Conservation (phyloP, 1,140 invertebrate species). For the Trichoplusia ni region DNA sequence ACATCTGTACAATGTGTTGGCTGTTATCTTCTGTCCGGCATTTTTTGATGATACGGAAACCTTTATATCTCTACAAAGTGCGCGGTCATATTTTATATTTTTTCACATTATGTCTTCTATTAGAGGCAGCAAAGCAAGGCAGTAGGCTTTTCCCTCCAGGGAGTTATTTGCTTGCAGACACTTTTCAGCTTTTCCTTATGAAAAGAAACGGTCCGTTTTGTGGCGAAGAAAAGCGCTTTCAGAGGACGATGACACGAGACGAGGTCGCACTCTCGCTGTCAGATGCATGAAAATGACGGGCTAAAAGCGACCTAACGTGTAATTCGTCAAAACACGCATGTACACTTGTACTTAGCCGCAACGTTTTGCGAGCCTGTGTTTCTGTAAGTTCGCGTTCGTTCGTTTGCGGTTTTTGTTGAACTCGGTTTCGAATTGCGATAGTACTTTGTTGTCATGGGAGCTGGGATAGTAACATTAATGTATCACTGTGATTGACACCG, state of each 20-base stretch:
- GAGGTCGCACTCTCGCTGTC: conserved; percentile 75
- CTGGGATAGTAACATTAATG: no score
- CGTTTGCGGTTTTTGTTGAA: conserved; percentile 39
- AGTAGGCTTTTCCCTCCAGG: conserved; percentile 77
- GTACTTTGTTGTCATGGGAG: no score
- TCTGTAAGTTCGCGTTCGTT: conserved; percentile 41
- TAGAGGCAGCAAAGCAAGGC: conserved; percentile 68
- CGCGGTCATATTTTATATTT: conserved; percentile 66
- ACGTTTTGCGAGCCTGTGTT: conserved; percentile 31
- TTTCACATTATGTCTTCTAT: conserved; percentile 65
- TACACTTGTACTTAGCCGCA: conserved; percentile 34
- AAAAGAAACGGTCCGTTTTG: conserved; percentile 80
- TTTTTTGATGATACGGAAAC: neutral
- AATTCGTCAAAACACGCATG: conserved; percentile 72
- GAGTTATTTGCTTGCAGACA: conserved; percentile 80
- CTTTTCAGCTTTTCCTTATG: conserved; percentile 80
- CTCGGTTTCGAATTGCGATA: conserved; percentile 55
- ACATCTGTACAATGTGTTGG: neutral
- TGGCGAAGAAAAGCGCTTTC: conserved; percentile 80
- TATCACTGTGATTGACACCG: no score
- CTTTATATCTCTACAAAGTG: conserved; percentile 17
- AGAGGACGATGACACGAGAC: conserved; percentile 80
- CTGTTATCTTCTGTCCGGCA: neutral
- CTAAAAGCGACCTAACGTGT: conserved; percentile 74
- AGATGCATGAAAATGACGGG: conserved; percentile 72